Percentiles rank a stretch among this genome's conserved stretches.
These are phyloP conservation scores for Alloplasta piceator DNA, from an alignment of 2,888 invertebrate species.

Conservation along the genomic window DNA sequence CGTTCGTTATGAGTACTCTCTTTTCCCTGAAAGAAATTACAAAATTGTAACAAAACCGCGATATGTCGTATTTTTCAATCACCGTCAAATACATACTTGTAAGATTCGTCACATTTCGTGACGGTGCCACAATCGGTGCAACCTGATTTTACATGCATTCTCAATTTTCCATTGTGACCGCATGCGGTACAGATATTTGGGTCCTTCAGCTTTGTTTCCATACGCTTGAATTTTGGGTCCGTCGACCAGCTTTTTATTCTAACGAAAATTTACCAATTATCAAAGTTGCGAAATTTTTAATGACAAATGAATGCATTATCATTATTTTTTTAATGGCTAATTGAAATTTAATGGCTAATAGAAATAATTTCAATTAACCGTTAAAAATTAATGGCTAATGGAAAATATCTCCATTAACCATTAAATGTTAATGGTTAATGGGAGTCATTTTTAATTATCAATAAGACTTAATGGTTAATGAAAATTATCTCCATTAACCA, in stretches of 20 bases:
- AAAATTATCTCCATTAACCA: no score
- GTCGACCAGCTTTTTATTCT: slow-evolving; percentile 88
- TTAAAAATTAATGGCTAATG: no score
- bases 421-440: no score
- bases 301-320: no score
- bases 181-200: slow-evolving; percentile 89
- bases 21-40: slow-evolving; percentile 85
- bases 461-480: no score
- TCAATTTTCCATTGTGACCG: slow-evolving; percentile 88
- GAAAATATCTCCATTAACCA: no score
- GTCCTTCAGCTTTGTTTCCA: slow-evolving; percentile 84
- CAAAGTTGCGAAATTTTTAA: no score
- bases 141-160: slow-evolving; percentile 87
- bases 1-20: slow-evolving; percentile 87
- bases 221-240: slow-evolving; percentile 85
- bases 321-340: no score
- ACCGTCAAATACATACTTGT: slow-evolving; percentile 84
- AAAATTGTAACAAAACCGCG: neutral
- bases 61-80: slow-evolving; percentile 4
- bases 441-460: no score
- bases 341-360: no score
- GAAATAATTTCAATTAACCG: no score
- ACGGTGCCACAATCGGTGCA: slow-evolving; percentile 87
- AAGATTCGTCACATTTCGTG: slow-evolving; percentile 86
- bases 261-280: slow-evolving; percentile 41